Conservation (phyloP, 2,113 vertebrate species). For the Pseudois nayaur region DNA sequence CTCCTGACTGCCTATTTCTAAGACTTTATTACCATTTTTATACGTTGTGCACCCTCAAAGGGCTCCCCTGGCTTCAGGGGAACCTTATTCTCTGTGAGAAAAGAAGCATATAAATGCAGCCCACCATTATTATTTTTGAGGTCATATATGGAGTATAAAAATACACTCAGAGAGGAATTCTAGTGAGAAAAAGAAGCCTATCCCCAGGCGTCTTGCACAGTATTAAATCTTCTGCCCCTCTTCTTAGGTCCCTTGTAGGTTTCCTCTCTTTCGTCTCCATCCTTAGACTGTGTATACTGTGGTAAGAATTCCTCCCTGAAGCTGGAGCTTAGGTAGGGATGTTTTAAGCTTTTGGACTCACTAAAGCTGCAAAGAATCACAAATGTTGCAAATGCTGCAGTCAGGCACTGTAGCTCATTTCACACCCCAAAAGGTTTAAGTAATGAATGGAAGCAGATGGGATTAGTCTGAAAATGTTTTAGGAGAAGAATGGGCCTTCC, state of each 20-base stretch:
- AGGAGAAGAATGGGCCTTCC: neutral
- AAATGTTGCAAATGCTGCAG: neutral
- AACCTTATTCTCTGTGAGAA: conserved; percentile 19
- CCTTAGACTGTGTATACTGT: conserved; percentile 17
- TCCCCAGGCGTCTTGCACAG: neutral
- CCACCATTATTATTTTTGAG: conserved; percentile 34
- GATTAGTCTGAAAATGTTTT: conserved; percentile 37
- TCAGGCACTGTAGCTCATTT: conserved; percentile 30
- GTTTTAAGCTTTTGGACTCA: conserved; percentile 40
- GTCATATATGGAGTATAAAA: neutral
- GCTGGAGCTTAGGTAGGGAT: conserved; percentile 35
- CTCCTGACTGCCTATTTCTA: neutral
- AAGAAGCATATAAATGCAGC: neutral
- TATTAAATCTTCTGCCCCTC: conserved; percentile 17
- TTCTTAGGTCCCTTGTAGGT: neutral
- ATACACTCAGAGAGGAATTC: conserved; percentile 7
- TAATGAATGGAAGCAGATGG: conserved; percentile 33
- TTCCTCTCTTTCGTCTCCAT: neutral
- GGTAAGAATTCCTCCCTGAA: conserved; percentile 54
- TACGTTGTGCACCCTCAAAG: neutral
- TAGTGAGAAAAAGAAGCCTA: neutral
- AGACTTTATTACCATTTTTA: conserved; percentile 33
- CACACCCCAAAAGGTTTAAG: conserved; percentile 26
- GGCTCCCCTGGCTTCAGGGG: neutral
- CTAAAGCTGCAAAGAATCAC: conserved; percentile 34